Percentiles rank a stretch among this genome's conserved stretches.
phyloP scores from a whole-genome alignment of 2,113 vertebrate species.

The Plectropomus leopardus region DNA sequence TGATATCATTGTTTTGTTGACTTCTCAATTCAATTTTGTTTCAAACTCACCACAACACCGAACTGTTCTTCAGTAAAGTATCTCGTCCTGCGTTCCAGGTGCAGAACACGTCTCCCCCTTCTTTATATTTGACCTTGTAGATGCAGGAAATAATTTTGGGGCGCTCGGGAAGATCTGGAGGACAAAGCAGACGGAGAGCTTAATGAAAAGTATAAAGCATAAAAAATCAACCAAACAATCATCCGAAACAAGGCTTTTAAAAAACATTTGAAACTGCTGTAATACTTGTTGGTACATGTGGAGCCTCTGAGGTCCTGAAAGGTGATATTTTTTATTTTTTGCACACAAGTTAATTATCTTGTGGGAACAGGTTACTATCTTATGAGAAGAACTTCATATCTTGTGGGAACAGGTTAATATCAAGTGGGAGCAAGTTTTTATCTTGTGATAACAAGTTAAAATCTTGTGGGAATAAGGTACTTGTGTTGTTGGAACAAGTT shows the following conservation, averaged over 20 bases:
- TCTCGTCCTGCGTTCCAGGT: constrained; percentile 77
- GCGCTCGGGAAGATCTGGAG: constrained; percentile 75
- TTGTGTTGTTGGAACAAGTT: too few species aligned
- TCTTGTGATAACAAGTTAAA: too few species aligned
- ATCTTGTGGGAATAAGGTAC: too few species aligned
- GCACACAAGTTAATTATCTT: too few species aligned
- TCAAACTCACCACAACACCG: constrained; percentile 71
- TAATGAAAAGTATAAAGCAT: neutral
- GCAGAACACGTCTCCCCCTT: constrained; percentile 69
- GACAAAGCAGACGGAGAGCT: constrained; percentile 5
- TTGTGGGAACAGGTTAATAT: too few species aligned
- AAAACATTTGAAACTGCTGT: neutral
- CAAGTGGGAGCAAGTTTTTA: too few species aligned
- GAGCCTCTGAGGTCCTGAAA: too few species aligned
- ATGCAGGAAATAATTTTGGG: constrained; percentile 77
- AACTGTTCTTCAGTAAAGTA: constrained; percentile 56
- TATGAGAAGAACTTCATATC: too few species aligned
- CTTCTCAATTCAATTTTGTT: neutral
- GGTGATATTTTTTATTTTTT: too few species aligned
- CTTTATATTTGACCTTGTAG: constrained; percentile 40
- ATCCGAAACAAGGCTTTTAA: neutral
- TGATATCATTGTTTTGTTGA: neutral
- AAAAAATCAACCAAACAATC: neutral
- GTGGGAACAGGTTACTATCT: too few species aligned
- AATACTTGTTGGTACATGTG: too few species aligned